phyloP scores from a whole-genome alignment of 2,888 invertebrate genomes.

The Gari tellinella region DNA sequence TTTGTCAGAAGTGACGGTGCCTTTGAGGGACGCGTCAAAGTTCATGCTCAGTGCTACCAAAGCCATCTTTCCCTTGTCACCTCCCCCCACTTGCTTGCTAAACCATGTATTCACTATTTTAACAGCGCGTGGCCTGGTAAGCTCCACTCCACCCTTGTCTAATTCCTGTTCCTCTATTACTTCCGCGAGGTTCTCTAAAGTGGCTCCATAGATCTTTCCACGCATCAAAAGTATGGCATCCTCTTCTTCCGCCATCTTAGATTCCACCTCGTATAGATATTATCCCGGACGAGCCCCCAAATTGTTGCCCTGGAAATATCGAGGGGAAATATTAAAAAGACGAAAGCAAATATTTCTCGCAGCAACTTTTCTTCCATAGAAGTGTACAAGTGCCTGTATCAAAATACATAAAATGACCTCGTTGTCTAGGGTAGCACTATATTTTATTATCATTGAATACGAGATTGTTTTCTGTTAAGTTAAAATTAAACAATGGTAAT shows the following conservation, averaged over 20 bases:
- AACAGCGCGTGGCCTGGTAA: background rate
- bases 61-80: slow-evolving; percentile 1
- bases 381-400: no score
- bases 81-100: background rate
- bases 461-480: no score
- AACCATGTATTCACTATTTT: background rate
- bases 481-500: no score
- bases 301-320: background rate
- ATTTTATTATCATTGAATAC: no score
- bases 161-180: background rate
- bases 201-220: slow-evolving; percentile 1
- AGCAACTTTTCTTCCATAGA: no score
- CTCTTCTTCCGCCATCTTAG: background rate
- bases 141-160: background rate
- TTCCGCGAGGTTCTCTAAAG: background rate
- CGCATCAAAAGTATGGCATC: background rate
- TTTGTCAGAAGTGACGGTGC: background rate
- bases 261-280: background rate
- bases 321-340: no score
- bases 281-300: slow-evolving; percentile 5
- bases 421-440: no score
- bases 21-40: background rate
- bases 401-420: no score
- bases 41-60: background rate
- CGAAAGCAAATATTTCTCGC: no score